A percentile compares a stretch with the other conserved stretches of the same genome.
phyloP scores from a whole-genome alignment of 2,888 invertebrate genomes.

The Keiferia lycopersicella region DNA sequence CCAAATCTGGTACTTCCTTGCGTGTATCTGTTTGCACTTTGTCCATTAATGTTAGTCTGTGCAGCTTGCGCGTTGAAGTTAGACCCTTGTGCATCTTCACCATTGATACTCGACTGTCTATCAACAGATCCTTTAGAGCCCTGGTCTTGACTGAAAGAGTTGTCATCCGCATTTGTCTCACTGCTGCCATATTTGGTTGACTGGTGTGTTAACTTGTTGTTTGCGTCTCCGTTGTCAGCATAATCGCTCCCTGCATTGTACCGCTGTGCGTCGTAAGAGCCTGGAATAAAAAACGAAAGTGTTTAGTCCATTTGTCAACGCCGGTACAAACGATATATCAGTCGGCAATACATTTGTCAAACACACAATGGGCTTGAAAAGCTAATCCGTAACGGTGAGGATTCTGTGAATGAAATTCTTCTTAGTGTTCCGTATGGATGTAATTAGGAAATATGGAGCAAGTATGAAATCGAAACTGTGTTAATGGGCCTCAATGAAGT shows the following conservation, averaged over 20 bases:
- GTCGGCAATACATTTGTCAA: conserved; percentile 64
- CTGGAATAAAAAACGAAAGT: conserved; percentile 78
- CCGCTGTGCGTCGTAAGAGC: conserved; percentile 71
- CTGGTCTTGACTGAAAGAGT: conserved; percentile 55
- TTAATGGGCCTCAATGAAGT: conserved; percentile 4
- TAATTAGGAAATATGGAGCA: conserved; percentile 21
- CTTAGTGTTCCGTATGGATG: conserved; percentile 27
- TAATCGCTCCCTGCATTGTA: conserved; percentile 69
- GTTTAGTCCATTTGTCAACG: conserved; percentile 66
- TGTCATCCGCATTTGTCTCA: conserved; percentile 46
- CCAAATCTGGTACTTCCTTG: conserved; percentile 9
- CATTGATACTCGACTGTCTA: conserved; percentile 8
- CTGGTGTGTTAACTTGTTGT: conserved; percentile 55
- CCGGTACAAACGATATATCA: conserved; percentile 51
- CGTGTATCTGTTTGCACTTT: conserved; percentile 11
- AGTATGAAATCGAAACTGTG: conserved; percentile 18
- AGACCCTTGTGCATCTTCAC: conserved; percentile 20
- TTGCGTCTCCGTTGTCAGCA: conserved; percentile 51
- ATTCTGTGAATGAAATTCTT: conserved; percentile 47
- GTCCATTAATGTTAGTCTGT: conserved; percentile 16
- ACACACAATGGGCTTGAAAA: conserved; percentile 52
- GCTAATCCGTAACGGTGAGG: conserved; percentile 44
- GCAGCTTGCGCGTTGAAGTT: conserved; percentile 13
- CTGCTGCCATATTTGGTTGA: conserved; percentile 53
- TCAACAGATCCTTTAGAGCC: conserved; percentile 41